Base-by-base conservation (phyloP, 2,797 vertebrate species). In the Sebastes hubbsi region DNA sequence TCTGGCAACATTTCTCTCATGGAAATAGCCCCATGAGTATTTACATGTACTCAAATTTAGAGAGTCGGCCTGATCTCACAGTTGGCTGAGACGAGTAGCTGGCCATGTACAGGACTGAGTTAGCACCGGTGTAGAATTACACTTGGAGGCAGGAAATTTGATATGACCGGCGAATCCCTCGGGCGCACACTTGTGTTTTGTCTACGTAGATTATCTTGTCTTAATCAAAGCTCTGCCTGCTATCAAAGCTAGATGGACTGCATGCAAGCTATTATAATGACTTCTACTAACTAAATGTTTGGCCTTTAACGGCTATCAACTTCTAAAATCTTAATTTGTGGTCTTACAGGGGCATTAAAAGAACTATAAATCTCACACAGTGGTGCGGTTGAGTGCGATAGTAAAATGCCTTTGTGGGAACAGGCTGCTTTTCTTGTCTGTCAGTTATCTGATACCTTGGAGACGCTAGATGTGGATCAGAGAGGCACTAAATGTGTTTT, bases 121-220 rank as follows among this genome's bases (percentile, higher is more conserved):
- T 93, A 93, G 92, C 92, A 84, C 85, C 56, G 77, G 93, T 83
- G 84, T 95, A 95, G 88, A 95, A 95, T 95, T 95, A 94, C 94
- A 93, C 93, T 91, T 88, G 81, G 87, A 93, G 81, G 88, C 72
- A 88, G 88, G 94, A 95, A 95, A 95, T 94, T 79, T 83, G 92
- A 95, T 92, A 88, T 72, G 68, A 70, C 59, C 24, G 34, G 49
- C 87, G 75, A 92, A 88, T 80, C 86, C 84, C 81, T 61, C 18
- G 8, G 72, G 80, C 42, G 12, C 61, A 85, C 75, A 81, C 84
- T 89, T 82, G 70, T 88, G 89, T 92, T 94, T 93, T 94, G 92
- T 92, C 91, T 89, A 54, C 81, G 74, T 82, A 74, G 87, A 90
- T 87, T 87, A 89, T 82, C 83, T 89, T 81, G 72, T 89, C 77